Evolutionary conservation across 2,113 vertebrate species (phyloP), one percentile per base, ranked within the genome.

Genomic region (Vicugna pacos): DNA sequence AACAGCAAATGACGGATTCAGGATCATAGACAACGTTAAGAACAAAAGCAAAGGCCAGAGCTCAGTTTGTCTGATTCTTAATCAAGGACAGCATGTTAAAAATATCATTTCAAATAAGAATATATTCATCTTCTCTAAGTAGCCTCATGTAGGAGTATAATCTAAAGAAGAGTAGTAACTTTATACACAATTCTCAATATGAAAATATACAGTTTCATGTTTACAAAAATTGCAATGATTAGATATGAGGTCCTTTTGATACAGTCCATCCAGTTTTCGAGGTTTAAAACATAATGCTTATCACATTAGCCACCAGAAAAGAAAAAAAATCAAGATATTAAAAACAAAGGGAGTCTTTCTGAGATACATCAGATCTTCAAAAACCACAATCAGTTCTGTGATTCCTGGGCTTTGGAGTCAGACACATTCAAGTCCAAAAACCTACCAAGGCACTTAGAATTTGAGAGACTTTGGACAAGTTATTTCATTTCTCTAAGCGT

Each of bases 321-420:
- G 9, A 10, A 28, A 75, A 46, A 52, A n/a, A 35, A 50, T 73
- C 32, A 88, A 81, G 56, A 32, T 67, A 75, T 58, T 85, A 81
- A 93, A 85, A 89, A 67, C 30, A 77, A 86, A 95, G 5, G 19
- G 60, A 58, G 15, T 6, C 26, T 76, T 79, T 85, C 6, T 62
- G 54, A 96, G 30, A 86, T 28, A 54, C 14, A 24, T 72, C 28
- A 92, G 26, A 48, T 88, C 50, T 93, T 94, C 2, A 95, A 96
- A 76, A 95, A 58, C 56, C 67, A 72, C 20, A 56, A 5, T 50
- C 14, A 48, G 24, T 50, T 81, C 28, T 60, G 6, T 58, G 70
- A 92, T 5, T 60, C 26, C 30, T 90, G 16, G 56, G 35, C 84
- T 87, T 38, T 56, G 50, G 16, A 80, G 38, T 93, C 46, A 95